Base-by-base conservation (phyloP, 1,140 invertebrate species). In the Lucilia cuprina region DNA sequence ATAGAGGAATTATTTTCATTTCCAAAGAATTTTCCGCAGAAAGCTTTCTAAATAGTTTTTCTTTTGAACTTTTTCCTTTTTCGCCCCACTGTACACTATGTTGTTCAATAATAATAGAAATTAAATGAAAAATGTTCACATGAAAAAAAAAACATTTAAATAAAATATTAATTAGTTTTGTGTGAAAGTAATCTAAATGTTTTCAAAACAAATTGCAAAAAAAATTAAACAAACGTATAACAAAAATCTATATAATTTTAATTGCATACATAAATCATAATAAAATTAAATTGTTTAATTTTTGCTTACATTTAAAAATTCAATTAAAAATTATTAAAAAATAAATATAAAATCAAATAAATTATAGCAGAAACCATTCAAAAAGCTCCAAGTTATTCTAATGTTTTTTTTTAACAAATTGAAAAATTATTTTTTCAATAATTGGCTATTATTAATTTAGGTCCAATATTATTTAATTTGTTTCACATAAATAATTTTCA, bases 161-260 rank as follows among this genome's bases (percentile, higher is more conserved):
- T 19, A 70, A 70, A 70, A 70, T 70, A 9, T 70, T 70, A 70
- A 70, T 70, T 70, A 70, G 19, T 70, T 70, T 70, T 70, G 19
- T 70, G 19, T 70, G 60, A 70, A 70, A 9, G 19, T 21, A 70
- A 70, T 70, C 19, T 19, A 70, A 70, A 60, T 60, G 50, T 60
- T 60, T 14, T 12, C 17, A 60, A 60, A 60, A 17, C 41, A 55
- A 55, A 55, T 1, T 12, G 19, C 3, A 70, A 70, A 70, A 70
- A 70, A 70, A 19, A 70, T n/a, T 60, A 60, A 60, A 60, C 50
- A 14, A 14, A 60, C 17, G 50, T n/a, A 60, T 13, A 60, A 60
- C 13, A 60, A 17, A n/a, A 14, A 60, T 60, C 8, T 60, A 12
- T n/a, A n/a, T 60, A 60, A 12, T 60, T 60, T 70, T 70, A 70